A percentile compares a stretch with the other conserved stretches of the same genome.
These are phyloP conservation scores for Perithous albicinctus DNA, from an alignment of 2,888 invertebrate species.

Conservation along the genomic window DNA sequence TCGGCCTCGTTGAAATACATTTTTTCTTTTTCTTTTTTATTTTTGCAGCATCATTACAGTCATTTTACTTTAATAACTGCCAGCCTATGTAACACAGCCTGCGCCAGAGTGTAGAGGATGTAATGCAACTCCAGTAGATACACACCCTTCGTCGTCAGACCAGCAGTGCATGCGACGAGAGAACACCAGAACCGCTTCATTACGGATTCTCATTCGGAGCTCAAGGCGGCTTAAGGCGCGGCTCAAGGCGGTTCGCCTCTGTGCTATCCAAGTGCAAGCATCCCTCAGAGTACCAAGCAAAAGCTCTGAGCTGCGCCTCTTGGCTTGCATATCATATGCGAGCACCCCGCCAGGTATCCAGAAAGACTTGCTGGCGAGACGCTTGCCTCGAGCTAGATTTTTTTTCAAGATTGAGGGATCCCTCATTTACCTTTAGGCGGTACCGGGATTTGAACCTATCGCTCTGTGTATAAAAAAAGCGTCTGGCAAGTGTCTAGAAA, in stretches of 20 bases:
- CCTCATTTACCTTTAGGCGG: conserved; percentile 24
- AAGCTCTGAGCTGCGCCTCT: conserved; percentile 39
- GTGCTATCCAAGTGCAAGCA: conserved; percentile 37
- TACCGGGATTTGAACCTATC: conserved; percentile 42
- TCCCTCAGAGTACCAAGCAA: conserved; percentile 22
- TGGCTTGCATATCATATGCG: conserved; percentile 16
- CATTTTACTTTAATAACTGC: too few relatives aligned
- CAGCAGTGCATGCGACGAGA: conserved; percentile 16
- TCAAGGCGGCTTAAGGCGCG: conserved; percentile 37
- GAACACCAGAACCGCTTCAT: conserved; percentile 52
- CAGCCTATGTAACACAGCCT: neutral
- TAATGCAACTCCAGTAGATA: conserved; percentile 32
- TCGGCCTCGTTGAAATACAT: too few relatives aligned
- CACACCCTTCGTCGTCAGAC: conserved; percentile 21
- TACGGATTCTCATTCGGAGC: conserved; percentile 63
- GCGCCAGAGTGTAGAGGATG: neutral
- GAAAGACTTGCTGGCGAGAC: conserved; percentile 50
- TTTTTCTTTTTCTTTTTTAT: too few relatives aligned
- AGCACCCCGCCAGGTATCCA: neutral
- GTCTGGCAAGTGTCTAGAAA: conserved; percentile 2
- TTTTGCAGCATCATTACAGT: too few relatives aligned
- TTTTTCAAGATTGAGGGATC: conserved; percentile 58
- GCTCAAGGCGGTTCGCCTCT: conserved; percentile 26
- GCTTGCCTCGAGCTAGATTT: conserved; percentile 52
- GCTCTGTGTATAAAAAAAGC: conserved; percentile 31